A percentile compares a stretch with the other conserved stretches of the same genome.
Evolutionary conservation across 2,113 vertebrate genomes (phyloP).

Genomic region (Colius striatus): DNA sequence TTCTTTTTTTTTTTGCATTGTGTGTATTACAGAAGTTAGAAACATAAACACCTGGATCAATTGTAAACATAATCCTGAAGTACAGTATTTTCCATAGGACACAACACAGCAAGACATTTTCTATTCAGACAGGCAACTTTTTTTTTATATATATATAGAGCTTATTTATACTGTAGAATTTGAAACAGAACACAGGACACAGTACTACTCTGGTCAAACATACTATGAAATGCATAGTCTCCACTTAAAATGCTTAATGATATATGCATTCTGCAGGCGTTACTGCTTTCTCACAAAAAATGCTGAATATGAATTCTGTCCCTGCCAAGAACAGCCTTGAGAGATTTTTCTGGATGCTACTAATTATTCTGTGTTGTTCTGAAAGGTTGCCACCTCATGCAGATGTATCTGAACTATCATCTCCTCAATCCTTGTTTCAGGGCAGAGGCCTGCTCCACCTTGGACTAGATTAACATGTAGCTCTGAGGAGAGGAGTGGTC

Average conservation of each 20-base stretch:
- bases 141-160: slow-evolving; percentile 82
- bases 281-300: slow-evolving; percentile 77
- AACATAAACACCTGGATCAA: slow-evolving; percentile 86
- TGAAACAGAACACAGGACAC: slow-evolving; percentile 89
- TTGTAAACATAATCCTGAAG: slow-evolving; percentile 92
- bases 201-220: slow-evolving; percentile 85
- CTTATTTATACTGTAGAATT: slow-evolving; percentile 95
- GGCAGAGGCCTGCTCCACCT: slow-evolving; percentile 83
- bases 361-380: slow-evolving; percentile 71
- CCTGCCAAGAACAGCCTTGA: slow-evolving; percentile 81
- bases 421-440: slow-evolving; percentile 22
- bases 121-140: slow-evolving; percentile 87
- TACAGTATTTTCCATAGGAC: slow-evolving; percentile 84
- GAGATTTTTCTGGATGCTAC: slow-evolving; percentile 72
- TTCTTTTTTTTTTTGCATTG: slow-evolving; percentile 77
- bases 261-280: slow-evolving; percentile 76
- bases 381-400: slow-evolving; percentile 88
- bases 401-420: slow-evolving; percentile 71
- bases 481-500: slow-evolving; percentile 83
- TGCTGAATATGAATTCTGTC: slow-evolving; percentile 74
- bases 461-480: slow-evolving; percentile 84
- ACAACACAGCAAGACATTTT: slow-evolving; percentile 89
- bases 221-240: slow-evolving; percentile 91
- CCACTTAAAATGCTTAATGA: slow-evolving; percentile 78
- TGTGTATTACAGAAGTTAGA: slow-evolving; percentile 84